Evolutionary conservation across 2,113 vertebrate genomes (phyloP).

Genomic region (Chloebia gouldiae): DNA sequence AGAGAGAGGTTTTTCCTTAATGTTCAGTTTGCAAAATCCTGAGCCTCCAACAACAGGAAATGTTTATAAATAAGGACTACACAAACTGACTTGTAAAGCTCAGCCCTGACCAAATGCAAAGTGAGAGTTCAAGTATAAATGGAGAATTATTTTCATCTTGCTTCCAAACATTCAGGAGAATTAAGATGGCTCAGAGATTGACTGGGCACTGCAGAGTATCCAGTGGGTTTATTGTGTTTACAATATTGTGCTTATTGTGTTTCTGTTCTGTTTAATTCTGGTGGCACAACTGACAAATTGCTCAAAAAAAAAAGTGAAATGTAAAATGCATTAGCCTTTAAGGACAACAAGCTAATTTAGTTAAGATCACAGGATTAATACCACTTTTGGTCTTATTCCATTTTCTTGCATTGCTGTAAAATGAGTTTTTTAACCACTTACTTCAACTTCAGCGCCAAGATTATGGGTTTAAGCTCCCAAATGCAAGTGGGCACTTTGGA

Average conservation of each 20-base stretch:
- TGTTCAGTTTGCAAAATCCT: neutral
- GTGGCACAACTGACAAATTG: neutral
- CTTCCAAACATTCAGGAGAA: neutral
- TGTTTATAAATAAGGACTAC: neutral
- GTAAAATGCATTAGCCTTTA: neutral
- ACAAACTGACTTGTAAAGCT: neutral
- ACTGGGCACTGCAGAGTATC: neutral
- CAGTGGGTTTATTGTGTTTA: neutral
- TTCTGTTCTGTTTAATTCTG: neutral
- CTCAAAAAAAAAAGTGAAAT: neutral
- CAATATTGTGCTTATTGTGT: neutral
- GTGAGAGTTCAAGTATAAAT: neutral
- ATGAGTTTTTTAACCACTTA: neutral
- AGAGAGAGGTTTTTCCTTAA: neutral
- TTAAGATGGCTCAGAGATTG: neutral
- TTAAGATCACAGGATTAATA: neutral
- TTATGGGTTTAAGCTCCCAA: neutral
- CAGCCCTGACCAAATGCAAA: neutral
- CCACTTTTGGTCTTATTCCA: neutral
- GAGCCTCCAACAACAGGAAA: neutral
- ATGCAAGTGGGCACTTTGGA: accelerated
- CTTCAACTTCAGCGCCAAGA: neutral
- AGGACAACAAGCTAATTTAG: neutral
- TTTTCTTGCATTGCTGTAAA: neutral
- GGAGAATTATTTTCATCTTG: neutral